Evolutionary conservation across 2,797 vertebrate species (phyloP).

Genomic region (Perdix hodgsoniae): DNA sequence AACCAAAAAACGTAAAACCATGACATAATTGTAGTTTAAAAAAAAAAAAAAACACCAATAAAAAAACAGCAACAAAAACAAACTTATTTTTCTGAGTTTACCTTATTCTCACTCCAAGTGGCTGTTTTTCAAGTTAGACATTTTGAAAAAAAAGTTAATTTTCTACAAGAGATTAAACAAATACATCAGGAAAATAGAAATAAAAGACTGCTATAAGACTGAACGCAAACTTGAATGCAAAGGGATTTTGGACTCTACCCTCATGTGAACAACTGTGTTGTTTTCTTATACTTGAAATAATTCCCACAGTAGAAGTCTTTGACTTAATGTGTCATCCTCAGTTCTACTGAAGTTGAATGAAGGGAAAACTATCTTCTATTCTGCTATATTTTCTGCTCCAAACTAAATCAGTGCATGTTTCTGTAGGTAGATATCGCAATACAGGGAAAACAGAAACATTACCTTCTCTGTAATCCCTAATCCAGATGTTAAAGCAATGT

Average conservation of each 20-base stretch:
- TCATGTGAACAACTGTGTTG: neutral
- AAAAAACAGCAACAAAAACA: neutral
- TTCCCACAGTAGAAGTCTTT: neutral
- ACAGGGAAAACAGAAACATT: no score
- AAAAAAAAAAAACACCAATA: neutral
- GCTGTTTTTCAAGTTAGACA: neutral
- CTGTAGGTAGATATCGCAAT: no score
- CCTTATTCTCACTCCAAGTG: neutral
- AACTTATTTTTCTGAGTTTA: neutral
- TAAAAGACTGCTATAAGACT: neutral
- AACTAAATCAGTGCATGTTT: neutral
- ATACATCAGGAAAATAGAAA: neutral
- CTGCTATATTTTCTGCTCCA: neutral
- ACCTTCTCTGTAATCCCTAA: no score
- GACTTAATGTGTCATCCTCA: neutral
- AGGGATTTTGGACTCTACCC: neutral
- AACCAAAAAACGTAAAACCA: no score
- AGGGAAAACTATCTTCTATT: neutral
- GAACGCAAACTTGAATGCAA: accelerated
- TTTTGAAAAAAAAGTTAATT: neutral
- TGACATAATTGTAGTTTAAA: neutral
- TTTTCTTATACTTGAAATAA: neutral
- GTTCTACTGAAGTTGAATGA: neutral
- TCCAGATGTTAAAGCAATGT: no score
- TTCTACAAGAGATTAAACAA: neutral